Base-by-base conservation (phyloP, 2,113 vertebrate genomes). In the Gambusia affinis region DNA sequence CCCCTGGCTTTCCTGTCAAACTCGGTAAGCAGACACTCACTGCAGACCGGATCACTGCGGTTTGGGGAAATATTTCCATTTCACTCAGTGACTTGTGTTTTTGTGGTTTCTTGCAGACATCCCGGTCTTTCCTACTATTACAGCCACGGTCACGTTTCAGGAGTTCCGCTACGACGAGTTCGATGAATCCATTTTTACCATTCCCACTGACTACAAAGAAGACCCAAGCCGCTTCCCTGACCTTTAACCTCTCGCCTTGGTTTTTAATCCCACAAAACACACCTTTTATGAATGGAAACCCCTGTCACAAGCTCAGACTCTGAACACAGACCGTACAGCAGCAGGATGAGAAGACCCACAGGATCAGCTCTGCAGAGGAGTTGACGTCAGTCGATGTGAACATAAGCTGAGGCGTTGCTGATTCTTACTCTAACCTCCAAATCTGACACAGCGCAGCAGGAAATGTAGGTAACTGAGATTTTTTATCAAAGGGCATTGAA, bases 121-220 rank as follows among this genome's bases (percentile, higher is more conserved):
- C 75, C 97, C 98, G 0, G 98, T 99, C 37, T 99, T 99, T 88
- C 98, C 98, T 47, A 99, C 98, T 42, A 99, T 99, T 95, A 99
- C 98, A 44, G 98, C 98, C 92, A 99, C 98, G 69, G 98, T 99
- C 93, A 99, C 98, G 0, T 99, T 99, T 91, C 98, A 99, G 94
- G 97, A 99, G 94, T 99, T 99, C 85, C 97, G 96, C 19, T 98
- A 98, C 4, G 96, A 97, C 28, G 94, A 97, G 62, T 99, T 99
- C 66, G 95, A 97, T 0, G 91, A 94, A 35, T 95, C 95, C 69
- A 97, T 98, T 87, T 99, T 99, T 90, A 96, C 93, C 47, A 95
- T 99, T 88, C 97, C 98, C 7, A 96, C 93, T 8, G 97, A 98
- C 70, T 99, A 98, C 92, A 99, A 97, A 93, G 98, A 99, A 91